These are phyloP conservation scores for Chloropsis cyanopogon DNA, from an alignment of 2,113 vertebrate genomes.

Conservation along the genomic window DNA sequence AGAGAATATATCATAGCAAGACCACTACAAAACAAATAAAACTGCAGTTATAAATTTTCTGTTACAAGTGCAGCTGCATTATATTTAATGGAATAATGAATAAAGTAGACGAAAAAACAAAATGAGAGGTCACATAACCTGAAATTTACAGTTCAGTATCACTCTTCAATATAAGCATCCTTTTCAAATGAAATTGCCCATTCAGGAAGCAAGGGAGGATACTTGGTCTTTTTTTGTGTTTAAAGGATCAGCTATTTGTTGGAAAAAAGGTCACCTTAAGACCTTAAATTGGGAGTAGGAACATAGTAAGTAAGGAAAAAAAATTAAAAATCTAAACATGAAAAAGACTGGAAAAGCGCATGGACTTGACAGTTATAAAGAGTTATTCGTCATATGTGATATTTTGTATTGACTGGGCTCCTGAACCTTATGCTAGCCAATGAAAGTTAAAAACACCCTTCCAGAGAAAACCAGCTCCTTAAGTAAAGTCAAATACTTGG, in stretches of 20 bases:
- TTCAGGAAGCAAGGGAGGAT: not conserved
- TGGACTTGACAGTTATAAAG: not conserved
- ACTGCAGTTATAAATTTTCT: not conserved
- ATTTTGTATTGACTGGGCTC: not conserved
- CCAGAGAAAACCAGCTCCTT: not conserved
- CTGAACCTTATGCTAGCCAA: not conserved
- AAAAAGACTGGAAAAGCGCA: not conserved
- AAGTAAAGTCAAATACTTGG: not conserved
- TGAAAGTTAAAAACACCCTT: not conserved
- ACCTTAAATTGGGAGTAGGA: not conserved
- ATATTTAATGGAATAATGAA: not conserved
- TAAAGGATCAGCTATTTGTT: not conserved
- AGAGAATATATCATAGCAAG: not conserved
- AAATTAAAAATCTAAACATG: too few species aligned
- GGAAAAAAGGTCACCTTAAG: not conserved
- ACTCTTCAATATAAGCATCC: not conserved
- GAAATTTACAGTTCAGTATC: not conserved
- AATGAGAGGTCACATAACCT: not conserved
- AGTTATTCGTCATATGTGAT: rapidly evolving
- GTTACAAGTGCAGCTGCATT: not conserved
- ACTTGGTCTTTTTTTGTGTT: not conserved
- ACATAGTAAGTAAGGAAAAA: not conserved
- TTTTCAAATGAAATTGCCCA: not conserved
- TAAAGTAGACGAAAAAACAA: not conserved
- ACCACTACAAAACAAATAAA: not conserved